Conservation (phyloP, 2,888 invertebrate species). For the Rhagophthalmus giganteus region DNA sequence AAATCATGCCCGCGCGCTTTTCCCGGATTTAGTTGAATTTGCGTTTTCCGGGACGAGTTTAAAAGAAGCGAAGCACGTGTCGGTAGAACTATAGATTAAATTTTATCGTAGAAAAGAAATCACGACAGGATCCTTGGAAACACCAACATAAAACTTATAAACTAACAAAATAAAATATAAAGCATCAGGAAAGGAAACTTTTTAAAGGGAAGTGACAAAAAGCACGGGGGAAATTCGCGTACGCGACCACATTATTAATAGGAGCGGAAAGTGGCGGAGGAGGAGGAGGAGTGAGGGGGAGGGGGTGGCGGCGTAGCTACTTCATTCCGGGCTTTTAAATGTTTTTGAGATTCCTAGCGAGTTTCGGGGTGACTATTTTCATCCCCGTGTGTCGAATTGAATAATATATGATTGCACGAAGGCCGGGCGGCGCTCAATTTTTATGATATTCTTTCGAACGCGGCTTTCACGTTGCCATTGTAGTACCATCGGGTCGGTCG, state of each 20-base stretch:
- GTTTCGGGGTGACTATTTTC: conserved; percentile 30
- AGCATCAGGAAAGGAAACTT: conserved; percentile 31
- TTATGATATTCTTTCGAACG: conserved; percentile 32
- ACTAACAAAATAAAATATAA: conserved; percentile 35
- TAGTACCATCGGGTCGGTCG: conserved; percentile 20
- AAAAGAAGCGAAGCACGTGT: neutral
- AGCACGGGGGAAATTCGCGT: conserved; percentile 32
- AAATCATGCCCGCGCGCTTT: too few relatives aligned
- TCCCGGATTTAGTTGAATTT: too few relatives aligned
- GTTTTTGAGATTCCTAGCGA: conserved; percentile 32
- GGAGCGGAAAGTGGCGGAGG: conserved; percentile 22
- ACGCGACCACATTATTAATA: conserved; percentile 35
- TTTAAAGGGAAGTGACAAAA: conserved; percentile 34
- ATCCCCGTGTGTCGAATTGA: conserved; percentile 32
- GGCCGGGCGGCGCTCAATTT: conserved; percentile 28
- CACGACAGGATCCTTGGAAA: conserved; percentile 17
- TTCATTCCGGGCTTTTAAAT: conserved; percentile 31
- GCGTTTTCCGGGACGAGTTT: too few relatives aligned
- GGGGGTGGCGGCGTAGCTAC: conserved; percentile 24
- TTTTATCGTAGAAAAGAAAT: conserved; percentile 10
- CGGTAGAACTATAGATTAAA: conserved; percentile 3
- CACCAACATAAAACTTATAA: conserved; percentile 32
- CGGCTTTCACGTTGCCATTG: conserved; percentile 22
- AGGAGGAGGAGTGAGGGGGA: too few relatives aligned
- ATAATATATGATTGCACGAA: conserved; percentile 32